phyloP scores from a whole-genome alignment of 1,140 invertebrate species.

The Caenorhabditis inopinata region DNA sequence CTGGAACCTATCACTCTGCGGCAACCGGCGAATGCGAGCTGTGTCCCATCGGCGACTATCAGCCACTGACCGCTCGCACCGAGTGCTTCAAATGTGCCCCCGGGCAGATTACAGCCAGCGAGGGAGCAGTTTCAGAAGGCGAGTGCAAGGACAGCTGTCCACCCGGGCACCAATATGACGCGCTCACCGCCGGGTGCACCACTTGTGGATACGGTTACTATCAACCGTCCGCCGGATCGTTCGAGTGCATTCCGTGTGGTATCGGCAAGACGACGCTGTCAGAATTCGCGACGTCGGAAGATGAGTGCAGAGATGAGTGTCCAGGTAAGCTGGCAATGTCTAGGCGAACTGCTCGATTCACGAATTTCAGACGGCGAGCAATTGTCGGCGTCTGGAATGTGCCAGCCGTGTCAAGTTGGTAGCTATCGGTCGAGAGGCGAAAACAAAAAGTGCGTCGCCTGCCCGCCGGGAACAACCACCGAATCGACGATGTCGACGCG shows the following conservation, averaged over 20 bases:
- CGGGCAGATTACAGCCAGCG: conserved; percentile 78
- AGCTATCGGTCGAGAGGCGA: conserved; percentile 84
- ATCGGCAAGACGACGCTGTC: conserved; percentile 88
- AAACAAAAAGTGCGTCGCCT: conserved; percentile 82
- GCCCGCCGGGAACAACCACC: conserved; percentile 80
- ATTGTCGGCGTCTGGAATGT: conserved; percentile 76
- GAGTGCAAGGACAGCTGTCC: conserved; percentile 78
- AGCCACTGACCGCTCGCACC: conserved; percentile 85
- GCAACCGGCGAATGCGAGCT: conserved; percentile 76
- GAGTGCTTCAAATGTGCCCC: conserved; percentile 80
- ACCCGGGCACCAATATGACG: conserved; percentile 60
- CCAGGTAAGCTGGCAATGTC: conserved; percentile 57
- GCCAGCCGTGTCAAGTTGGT: conserved; percentile 85
- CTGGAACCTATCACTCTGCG: conserved; percentile 83
- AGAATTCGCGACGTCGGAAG: conserved; percentile 72
- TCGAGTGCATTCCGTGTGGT: conserved; percentile 83
- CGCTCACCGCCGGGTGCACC: conserved; percentile 77
- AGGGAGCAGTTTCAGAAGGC: conserved; percentile 80
- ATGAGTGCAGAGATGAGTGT: conserved; percentile 74
- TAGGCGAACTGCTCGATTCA: background rate
- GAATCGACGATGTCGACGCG: conserved; percentile 78
- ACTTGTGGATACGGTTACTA: conserved; percentile 91
- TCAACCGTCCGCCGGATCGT: conserved; percentile 85
- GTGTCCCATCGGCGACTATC: conserved; percentile 86
- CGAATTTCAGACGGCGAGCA: conserved; percentile 70